phyloP scores from a whole-genome alignment of 1,140 invertebrate species.

The Eumeta japonica region DNA sequence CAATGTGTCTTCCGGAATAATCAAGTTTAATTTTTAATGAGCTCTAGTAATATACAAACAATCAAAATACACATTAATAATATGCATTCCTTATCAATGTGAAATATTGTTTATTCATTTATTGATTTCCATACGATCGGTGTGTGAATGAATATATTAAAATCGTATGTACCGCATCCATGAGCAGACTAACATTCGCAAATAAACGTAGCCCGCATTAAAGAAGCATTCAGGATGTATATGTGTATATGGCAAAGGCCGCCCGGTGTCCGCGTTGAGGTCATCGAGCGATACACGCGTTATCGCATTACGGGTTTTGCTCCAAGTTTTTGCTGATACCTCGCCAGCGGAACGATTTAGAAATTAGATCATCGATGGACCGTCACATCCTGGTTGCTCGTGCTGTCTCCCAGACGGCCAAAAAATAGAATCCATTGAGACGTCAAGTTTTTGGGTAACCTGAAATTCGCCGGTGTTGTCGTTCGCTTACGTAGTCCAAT shows the following conservation, averaged over 20 bases:
- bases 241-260: slow-evolving; percentile 32
- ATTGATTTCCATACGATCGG: slow-evolving; percentile 17
- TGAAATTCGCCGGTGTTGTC: too few relatives aligned
- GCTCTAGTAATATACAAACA: too few relatives aligned
- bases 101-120: slow-evolving; percentile 8
- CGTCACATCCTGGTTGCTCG: slow-evolving; percentile 12
- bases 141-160: slow-evolving; percentile 10
- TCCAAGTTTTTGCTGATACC: slow-evolving; percentile 5
- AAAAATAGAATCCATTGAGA: slow-evolving; percentile 15
- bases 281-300: slow-evolving; percentile 19
- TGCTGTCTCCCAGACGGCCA: too few relatives aligned
- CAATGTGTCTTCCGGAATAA: too few relatives aligned
- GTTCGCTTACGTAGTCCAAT: too few relatives aligned
- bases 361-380: slow-evolving; percentile 23
- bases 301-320: slow-evolving; percentile 1
- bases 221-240: slow-evolving; percentile 25
- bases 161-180: slow-evolving; percentile 12
- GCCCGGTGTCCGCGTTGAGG: slow-evolving; percentile 35
- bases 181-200: too few relatives aligned
- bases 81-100: too few relatives aligned
- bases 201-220: slow-evolving; percentile 11
- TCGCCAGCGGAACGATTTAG: slow-evolving; percentile 11
- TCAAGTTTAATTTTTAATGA: too few relatives aligned
- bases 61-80: too few relatives aligned
- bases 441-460: slow-evolving; percentile 10